These are phyloP conservation scores for Semibalanus balanoides DNA, from an alignment of 1,140 invertebrate genomes.

Conservation along the genomic window DNA sequence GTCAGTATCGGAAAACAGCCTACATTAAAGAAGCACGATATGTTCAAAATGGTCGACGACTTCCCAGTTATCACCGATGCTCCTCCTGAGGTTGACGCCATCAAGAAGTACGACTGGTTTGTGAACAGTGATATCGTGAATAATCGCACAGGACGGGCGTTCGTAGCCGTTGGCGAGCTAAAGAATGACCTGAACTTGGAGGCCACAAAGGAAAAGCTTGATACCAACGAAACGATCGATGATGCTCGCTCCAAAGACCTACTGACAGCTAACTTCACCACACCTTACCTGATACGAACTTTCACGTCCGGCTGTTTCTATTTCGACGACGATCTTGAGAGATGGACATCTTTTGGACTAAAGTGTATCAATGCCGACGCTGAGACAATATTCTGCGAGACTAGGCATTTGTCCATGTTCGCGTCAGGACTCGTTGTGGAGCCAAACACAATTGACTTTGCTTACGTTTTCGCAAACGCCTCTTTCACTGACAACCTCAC, in stretches of 20 bases:
- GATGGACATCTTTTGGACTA: not conserved
- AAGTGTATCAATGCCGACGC: not conserved
- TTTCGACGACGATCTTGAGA: not conserved
- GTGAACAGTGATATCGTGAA: not conserved
- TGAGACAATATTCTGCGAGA: not conserved
- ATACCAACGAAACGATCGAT: not conserved
- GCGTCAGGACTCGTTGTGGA: conserved; percentile 38
- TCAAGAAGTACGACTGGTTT: not conserved
- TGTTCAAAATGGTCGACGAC: not conserved
- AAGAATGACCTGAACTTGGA: not conserved
- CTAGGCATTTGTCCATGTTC: conserved; percentile 38
- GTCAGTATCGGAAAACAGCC: not conserved
- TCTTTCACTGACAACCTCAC: conserved; percentile 40
- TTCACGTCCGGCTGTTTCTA: not conserved
- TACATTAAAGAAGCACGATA: not conserved
- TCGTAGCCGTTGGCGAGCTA: not conserved
- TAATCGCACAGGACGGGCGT: not conserved
- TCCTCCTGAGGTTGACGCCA: not conserved
- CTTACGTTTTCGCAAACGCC: conserved; percentile 38
- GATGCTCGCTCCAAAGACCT: not conserved
- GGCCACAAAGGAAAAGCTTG: not conserved
- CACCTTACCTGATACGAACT: not conserved
- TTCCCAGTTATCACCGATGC: not conserved
- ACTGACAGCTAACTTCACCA: not conserved
- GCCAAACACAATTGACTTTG: conserved; percentile 41